Evolutionary conservation across 2,888 invertebrate species (phyloP), one percentile per base, ranked within the genome.

Genomic region (Caenorhabditis sinica): DNA sequence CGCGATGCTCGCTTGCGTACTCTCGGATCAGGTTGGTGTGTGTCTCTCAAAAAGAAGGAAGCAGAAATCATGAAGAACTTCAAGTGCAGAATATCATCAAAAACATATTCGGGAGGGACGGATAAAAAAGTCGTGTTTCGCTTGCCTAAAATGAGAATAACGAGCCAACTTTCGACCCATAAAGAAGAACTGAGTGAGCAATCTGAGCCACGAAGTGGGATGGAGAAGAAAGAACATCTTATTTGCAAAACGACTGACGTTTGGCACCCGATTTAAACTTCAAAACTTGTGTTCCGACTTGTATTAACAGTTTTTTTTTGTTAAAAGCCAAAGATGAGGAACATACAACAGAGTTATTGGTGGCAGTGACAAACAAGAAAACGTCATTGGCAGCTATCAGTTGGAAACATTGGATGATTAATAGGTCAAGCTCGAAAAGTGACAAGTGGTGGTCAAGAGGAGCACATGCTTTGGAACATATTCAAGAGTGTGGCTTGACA

Each of bases 41-140:
- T n/a, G n/a, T n/a, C 20, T 49, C 20, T 49, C 20, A 20, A 49
- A 3, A 49, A 20, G n/a, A 20, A 73, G 20, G 20, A 30, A 30
- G 49, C 36, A 68, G 23, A 76, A 76, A 61, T 69, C 69, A 76
- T 49, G 33, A 49, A 43, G 58, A 69, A 69, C 69, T 71, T 77
- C 61, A 69, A 77, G 77, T 77, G 69, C 68, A 69, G 36, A 76
- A 76, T 69, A 68, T 58, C 68, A 66, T 69, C 61, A 69, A 61
- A 40, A 63, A 71, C 58, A 43, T 69, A 69, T 45, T 63, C 40
- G 63, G 45, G 40, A n/a, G n/a, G 33, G 33, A 30, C 30, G 73
- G 73, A 73, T 63, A 65, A 65, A 74, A 74, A 74, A 53, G 23
- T 66, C 56, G 45, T 23, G 56, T 58, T 60, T 68, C 58, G 56